phyloP scores from a whole-genome alignment of 2,113 vertebrate species.

The Gadus macrocephalus region DNA sequence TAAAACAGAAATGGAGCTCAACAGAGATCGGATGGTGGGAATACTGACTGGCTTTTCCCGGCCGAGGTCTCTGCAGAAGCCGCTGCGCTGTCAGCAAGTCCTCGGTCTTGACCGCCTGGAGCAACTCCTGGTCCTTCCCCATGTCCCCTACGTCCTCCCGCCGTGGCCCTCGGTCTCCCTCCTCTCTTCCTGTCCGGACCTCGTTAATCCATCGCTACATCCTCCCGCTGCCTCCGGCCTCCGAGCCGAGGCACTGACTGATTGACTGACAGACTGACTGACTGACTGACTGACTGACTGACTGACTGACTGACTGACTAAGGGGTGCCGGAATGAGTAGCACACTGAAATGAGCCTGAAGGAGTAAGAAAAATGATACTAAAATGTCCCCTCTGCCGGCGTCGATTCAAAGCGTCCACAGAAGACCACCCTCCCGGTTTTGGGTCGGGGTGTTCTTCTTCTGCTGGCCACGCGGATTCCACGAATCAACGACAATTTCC shows the following conservation, averaged over 20 bases:
- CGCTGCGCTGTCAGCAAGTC: constrained; percentile 89
- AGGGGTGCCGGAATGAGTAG: constrained; percentile 36
- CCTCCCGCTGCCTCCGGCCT: constrained; percentile 61
- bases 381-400: background rate
- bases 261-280: constrained; percentile 19
- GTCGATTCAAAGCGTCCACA: background rate
- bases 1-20: constrained; percentile 3
- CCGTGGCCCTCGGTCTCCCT: constrained; percentile 36
- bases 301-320: constrained; percentile 41
- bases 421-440: too few relatives aligned
- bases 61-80: constrained; percentile 92
- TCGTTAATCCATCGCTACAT: constrained; percentile 68
- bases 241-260: constrained; percentile 51
- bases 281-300: constrained; percentile 21
- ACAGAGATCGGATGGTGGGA: constrained; percentile 17
- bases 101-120: constrained; percentile 95
- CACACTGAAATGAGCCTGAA: background rate
- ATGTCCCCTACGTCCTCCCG: constrained; percentile 72
- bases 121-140: constrained; percentile 97
- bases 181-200: background rate
- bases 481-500: constrained; percentile 33
- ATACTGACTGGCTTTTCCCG: constrained; percentile 93
- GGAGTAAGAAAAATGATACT: too few relatives aligned
- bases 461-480: constrained; percentile 24
- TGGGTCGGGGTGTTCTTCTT: background rate